A percentile compares a stretch with the other conserved stretches of the same genome.
These are phyloP conservation scores for Mystacides longicornis DNA, from an alignment of 2,888 invertebrate genomes.

Conservation along the genomic window DNA sequence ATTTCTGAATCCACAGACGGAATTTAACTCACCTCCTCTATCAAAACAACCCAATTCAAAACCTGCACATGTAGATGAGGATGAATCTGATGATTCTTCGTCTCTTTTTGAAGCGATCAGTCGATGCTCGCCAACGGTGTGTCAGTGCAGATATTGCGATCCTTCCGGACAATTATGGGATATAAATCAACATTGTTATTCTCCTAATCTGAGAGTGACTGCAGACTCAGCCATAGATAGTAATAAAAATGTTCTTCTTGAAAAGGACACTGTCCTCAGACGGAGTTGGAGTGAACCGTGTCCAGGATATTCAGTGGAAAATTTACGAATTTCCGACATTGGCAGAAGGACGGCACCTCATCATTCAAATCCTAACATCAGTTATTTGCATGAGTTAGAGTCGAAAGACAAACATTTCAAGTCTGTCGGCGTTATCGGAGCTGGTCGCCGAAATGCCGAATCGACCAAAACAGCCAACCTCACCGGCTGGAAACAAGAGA, in stretches of 20 bases:
- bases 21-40: not conserved
- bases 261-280: conserved; percentile 40
- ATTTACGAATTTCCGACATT: conserved; percentile 38
- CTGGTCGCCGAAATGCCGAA: conserved; percentile 29
- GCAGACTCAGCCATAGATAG: conserved; percentile 23
- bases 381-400: conserved; percentile 34
- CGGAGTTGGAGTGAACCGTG: conserved; percentile 61
- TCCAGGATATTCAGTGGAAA: conserved; percentile 36
- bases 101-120: conserved; percentile 26
- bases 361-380: conserved; percentile 42
- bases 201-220: conserved; percentile 46
- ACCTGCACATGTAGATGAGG: conserved; percentile 37
- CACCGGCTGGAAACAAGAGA: conserved; percentile 30
- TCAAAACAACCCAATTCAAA: conserved; percentile 28
- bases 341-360: conserved; percentile 34
- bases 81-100: conserved; percentile 29
- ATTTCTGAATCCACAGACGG: not conserved
- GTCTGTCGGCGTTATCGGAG: conserved; percentile 37
- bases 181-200: conserved; percentile 52
- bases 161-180: conserved; percentile 66
- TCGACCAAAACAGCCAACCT: conserved; percentile 12
- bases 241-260: conserved; percentile 28
- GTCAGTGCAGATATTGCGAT: conserved; percentile 72
- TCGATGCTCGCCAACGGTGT: conserved; percentile 38
- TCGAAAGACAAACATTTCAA: conserved; percentile 37